phyloP scores from a whole-genome alignment of 2,113 vertebrate genomes.

The Grus americana region DNA sequence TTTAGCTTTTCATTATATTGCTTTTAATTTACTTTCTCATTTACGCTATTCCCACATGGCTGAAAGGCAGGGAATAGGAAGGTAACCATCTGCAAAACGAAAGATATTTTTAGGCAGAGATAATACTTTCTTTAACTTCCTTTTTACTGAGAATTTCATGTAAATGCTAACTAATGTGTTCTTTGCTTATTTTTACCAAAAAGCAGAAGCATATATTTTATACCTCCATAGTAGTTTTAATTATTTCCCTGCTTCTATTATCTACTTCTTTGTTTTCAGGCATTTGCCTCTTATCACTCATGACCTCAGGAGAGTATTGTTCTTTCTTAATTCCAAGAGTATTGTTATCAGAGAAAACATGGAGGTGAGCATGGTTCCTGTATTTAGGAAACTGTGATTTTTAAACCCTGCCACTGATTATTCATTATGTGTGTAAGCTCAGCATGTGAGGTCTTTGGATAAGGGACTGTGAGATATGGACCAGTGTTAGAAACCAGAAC shows the following conservation, averaged over 20 bases:
- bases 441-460: not conserved
- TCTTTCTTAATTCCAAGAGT: not conserved
- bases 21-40: conserved; percentile 40
- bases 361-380: not conserved
- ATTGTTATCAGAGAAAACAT: not conserved
- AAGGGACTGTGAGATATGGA: not conserved
- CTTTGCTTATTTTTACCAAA: not conserved
- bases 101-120: not conserved
- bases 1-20: not conserved
- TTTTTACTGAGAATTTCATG: not conserved
- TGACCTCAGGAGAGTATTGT: not conserved
- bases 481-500: not conserved
- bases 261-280: not conserved
- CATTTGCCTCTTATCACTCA: not conserved
- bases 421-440: not conserved
- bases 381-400: not conserved
- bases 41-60: not conserved
- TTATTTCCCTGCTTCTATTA: not conserved
- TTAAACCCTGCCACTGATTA: not conserved
- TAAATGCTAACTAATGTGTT: not conserved
- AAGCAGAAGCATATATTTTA: not conserved
- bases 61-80: not conserved
- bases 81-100: not conserved
- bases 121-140: not conserved
- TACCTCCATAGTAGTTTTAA: not conserved